These are phyloP conservation scores for Nothocercus julius DNA, from an alignment of 2,113 vertebrate species.

Conservation along the genomic window DNA sequence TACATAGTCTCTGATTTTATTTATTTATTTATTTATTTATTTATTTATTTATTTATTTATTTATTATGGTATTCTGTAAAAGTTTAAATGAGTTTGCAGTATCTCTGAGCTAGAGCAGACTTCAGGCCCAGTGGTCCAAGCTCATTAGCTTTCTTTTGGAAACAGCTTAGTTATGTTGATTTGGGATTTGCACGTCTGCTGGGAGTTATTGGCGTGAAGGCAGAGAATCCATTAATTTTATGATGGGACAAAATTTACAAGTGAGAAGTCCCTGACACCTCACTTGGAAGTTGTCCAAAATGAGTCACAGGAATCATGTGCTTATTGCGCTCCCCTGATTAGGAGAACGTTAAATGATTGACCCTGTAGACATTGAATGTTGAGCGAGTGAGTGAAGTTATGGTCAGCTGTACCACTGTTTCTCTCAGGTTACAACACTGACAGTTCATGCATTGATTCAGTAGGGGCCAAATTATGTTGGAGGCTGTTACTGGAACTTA, in stretches of 20 bases:
- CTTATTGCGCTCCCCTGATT: background rate
- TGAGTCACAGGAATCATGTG: background rate
- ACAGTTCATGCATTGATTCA: background rate
- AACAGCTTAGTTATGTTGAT: background rate
- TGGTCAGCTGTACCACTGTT: fast-evolving
- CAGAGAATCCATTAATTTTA: background rate
- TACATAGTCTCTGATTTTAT: background rate
- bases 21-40: too few species aligned
- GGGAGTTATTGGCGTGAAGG: background rate
- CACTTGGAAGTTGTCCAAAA: background rate
- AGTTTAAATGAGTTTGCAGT: background rate
- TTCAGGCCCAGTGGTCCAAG: background rate
- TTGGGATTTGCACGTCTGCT: background rate
- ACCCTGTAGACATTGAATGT: background rate
- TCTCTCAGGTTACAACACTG: background rate
- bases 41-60: background rate
- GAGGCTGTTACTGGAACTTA: background rate
- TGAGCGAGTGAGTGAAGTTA: background rate
- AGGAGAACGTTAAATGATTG: background rate
- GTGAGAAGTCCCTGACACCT: background rate
- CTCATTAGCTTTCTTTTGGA: background rate
- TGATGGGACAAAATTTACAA: background rate
- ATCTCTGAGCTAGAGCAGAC: background rate
- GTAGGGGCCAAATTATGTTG: background rate
- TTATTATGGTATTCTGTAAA: background rate